These are phyloP conservation scores for Drosophila lutescens DNA, from an alignment of 2,888 invertebrate species.

Conservation along the genomic window DNA sequence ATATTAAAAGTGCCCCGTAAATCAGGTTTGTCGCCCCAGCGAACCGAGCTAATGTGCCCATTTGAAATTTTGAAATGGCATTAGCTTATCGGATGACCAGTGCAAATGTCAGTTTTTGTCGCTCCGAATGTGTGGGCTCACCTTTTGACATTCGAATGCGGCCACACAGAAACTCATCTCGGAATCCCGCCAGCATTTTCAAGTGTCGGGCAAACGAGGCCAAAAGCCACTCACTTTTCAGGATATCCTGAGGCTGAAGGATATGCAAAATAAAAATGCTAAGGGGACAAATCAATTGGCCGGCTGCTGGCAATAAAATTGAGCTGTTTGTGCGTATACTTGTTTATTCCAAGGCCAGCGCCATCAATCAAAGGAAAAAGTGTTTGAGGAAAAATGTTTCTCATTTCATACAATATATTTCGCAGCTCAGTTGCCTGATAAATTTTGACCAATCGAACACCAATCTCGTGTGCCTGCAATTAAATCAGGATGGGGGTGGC, in stretches of 20 bases:
- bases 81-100: constrained; percentile 15
- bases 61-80: constrained; percentile 13
- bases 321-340: constrained; percentile 51
- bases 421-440: neutral
- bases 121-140: constrained; percentile 1
- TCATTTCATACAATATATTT: constrained; percentile 10
- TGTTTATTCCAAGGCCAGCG: constrained; percentile 35
- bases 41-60: constrained; percentile 27
- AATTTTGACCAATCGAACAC: neutral
- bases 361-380: constrained; percentile 59
- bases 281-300: constrained; percentile 36
- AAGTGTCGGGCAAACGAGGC: constrained; percentile 34
- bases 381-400: constrained; percentile 21
- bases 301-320: constrained; percentile 19
- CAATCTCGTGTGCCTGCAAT: constrained; percentile 7
- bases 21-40: constrained; percentile 16
- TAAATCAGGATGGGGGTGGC: constrained; percentile 42
- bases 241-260: constrained; percentile 13
- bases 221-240: constrained; percentile 18
- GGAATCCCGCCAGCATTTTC: constrained; percentile 9
- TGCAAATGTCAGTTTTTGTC: constrained; percentile 12
- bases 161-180: constrained; percentile 14
- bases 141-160: constrained; percentile 34
- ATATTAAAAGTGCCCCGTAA: constrained; percentile 55
- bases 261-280: constrained; percentile 35